Percentiles rank a stretch among this genome's conserved stretches.
phyloP scores from a whole-genome alignment of 1,140 invertebrate species.

The Antheraea mylitta region DNA sequence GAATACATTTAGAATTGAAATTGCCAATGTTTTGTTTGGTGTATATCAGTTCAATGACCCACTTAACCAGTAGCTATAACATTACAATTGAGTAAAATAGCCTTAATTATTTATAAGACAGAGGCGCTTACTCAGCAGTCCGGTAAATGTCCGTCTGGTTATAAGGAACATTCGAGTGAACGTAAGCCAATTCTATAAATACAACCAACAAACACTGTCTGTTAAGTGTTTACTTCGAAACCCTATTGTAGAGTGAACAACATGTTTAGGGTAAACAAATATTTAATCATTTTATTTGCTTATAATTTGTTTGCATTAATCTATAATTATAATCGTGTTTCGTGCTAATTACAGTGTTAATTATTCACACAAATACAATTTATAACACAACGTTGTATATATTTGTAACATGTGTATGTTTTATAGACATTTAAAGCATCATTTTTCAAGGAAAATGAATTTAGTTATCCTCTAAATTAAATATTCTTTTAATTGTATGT shows the following conservation, averaged over 20 bases:
- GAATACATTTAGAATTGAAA: background rate
- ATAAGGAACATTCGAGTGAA: slow-evolving; percentile 63
- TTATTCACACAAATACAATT: too few relatives aligned
- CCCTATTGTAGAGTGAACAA: slow-evolving; percentile 49
- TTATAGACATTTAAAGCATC: too few relatives aligned
- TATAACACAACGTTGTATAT: too few relatives aligned
- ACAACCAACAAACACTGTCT: slow-evolving; percentile 32
- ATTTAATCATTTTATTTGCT: background rate
- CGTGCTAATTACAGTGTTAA: background rate
- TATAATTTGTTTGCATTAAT: background rate
- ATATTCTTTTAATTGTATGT: too few relatives aligned
- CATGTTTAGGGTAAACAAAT: slow-evolving; percentile 52
- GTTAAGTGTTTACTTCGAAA: slow-evolving; percentile 41
- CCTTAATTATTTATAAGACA: slow-evolving; percentile 6
- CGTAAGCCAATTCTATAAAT: slow-evolving; percentile 63
- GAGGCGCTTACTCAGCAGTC: slow-evolving; percentile 12
- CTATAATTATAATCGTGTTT: background rate
- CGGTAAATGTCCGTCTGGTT: slow-evolving; percentile 14
- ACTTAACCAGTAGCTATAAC: background rate
- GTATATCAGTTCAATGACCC: slow-evolving; percentile 11
- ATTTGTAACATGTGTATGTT: too few relatives aligned
- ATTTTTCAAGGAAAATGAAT: too few relatives aligned
- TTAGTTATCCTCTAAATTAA: too few relatives aligned
- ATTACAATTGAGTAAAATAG: slow-evolving; percentile 1
- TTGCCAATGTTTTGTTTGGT: background rate